Base-by-base conservation (phyloP, 1,140 invertebrate species). In the Teleopsis dalmanni region DNA sequence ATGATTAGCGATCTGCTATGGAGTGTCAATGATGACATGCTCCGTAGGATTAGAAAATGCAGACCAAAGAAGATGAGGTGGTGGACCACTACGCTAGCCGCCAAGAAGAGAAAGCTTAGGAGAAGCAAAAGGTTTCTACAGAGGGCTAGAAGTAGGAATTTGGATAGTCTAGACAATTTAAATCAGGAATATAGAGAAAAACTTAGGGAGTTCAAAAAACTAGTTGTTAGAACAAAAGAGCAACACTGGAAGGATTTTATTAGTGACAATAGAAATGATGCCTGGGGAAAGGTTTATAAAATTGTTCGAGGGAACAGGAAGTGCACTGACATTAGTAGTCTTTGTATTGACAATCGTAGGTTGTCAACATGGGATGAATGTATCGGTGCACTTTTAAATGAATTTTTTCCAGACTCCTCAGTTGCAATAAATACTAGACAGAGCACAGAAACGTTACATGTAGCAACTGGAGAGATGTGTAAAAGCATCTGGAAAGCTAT, bases 341-440 rank as follows among this genome's bases (percentile, higher is more conserved):
- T 56, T 34, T 46, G 36, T n/a, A 6, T 16, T 5, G 21, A 38
- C 45, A 45, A 42, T 19, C 26, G 19, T 42, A 25, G 4, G 22
- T 47, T 52, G 21, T 37, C 41, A 34, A 43, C 34, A 13, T 52
- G 51, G 46, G 9, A 45, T 26, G 46, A 49, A 35, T 55, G 47
- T 19, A 47, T 46, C 27, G 7, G 37, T 13, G 31, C 50, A 21
- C 46, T 52, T 11, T 40, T 52, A 33, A 25, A 27, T 3, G 22
- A 29, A 44, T 50, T 55, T 9, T 48, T 48, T 41, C 40, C 51
- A n/a, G n/a, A n/a, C n/a, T n/a, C n/a, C n/a, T n/a, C n/a, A n/a
- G n/a, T n/a, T n/a, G n/a, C n/a, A n/a, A n/a, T n/a, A n/a, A n/a
- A n/a, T n/a, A n/a, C n/a, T n/a, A n/a, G n/a, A n/a, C 8, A 25